Conservation (phyloP, 2,113 vertebrate species). For the Marmota monax region DNA sequence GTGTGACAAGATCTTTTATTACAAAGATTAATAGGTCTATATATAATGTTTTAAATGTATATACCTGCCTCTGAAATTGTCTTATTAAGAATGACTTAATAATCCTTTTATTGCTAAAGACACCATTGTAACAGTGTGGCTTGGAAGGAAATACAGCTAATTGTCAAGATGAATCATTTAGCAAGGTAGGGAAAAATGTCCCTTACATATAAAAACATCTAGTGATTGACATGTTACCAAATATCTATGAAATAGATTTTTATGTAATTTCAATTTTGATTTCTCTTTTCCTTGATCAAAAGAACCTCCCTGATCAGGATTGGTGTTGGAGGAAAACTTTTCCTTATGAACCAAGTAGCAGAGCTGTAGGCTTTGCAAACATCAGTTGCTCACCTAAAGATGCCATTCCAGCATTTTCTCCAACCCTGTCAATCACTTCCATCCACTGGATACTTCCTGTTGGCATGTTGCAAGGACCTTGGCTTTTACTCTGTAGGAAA, state of each 20-base stretch:
- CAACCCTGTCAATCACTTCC: neutral
- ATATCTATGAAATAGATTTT: conserved; percentile 78
- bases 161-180: conserved; percentile 55
- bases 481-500: neutral
- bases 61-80: conserved; percentile 43
- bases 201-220: conserved; percentile 60
- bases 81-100: conserved; percentile 56
- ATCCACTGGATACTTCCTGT: accelerated
- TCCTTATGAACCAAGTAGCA: conserved; percentile 17
- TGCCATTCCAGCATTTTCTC: too few species aligned
- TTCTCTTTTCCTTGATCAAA: conserved; percentile 56
- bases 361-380: neutral
- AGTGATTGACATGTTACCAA: conserved; percentile 66
- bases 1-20: conserved; percentile 29
- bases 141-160: conserved; percentile 33
- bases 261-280: conserved; percentile 68
- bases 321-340: conserved; percentile 54
- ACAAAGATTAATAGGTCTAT: neutral
- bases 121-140: neutral
- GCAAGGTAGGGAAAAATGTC: neutral
- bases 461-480: neutral
- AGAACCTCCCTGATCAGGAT: conserved; percentile 1
- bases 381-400: neutral
- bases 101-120: neutral
- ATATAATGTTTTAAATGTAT: conserved; percentile 33